Base-by-base conservation (phyloP, 1,140 invertebrate genomes). In the Elymnias hypermnestra region DNA sequence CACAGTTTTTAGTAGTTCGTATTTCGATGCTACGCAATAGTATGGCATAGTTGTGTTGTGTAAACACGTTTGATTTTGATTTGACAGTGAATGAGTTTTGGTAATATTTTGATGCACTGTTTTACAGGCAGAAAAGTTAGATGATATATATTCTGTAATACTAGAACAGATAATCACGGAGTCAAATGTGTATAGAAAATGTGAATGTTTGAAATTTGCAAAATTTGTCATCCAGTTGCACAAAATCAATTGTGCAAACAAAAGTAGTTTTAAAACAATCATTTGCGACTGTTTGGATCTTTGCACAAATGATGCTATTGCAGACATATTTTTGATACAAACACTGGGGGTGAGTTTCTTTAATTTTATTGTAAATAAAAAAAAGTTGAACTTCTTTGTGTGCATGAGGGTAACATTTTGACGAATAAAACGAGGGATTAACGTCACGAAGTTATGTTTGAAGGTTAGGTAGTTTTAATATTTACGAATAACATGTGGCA, bases 101-200 rank as follows among this genome's bases (percentile, higher is more conserved):
- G n/a, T n/a, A 21, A 21, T 21, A 21, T 21, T 21, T 21, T 21
- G 19, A 21, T 21, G 19, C 10, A 10, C 47, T 36, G 35, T 60
- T 29, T 72, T 74, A 43, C 47, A 82, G 78, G 50, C 49, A 10
- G 15, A 35, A 12, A 77, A 57, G 43, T 26, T 68, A 13, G 70
- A 77, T 41, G 68, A 79, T 13, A 50, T 72, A 6, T 74, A 60
- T 29, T 45, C 40, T 18, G 28, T 29, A 10, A 49, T 56, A 19
- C 39, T 83, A 12, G 67, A 83, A 2, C 53, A 72, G 52, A 28
- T 81, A 9, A 37, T 44, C 3, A 57, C 51, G 12, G 76, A 81
- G 51, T 55, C 69, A 5, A 78, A 78, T 48, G 48, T 83, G 25
- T 57, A 81, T 19, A 66, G 69, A 36, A 83, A 78, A 47, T 58